phyloP scores from a whole-genome alignment of 2,888 invertebrate genomes.

The Adelphocoris suturalis region DNA sequence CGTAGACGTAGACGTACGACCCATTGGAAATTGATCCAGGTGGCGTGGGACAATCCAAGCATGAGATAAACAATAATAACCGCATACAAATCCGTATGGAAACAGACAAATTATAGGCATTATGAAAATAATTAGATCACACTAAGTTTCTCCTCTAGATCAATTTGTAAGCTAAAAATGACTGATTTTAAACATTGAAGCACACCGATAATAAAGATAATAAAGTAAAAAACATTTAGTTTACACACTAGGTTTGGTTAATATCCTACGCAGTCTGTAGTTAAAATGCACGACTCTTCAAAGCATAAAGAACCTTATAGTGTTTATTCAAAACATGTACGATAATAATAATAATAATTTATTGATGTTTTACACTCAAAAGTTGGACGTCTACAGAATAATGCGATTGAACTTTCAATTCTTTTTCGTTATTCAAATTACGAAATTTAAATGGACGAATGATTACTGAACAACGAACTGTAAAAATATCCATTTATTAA shows the following conservation, averaged over 20 bases:
- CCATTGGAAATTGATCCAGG: no score
- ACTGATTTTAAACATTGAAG: neutral
- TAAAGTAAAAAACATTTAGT: constrained; percentile 1
- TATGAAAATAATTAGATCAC: neutral
- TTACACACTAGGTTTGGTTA: neutral
- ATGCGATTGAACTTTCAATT: neutral
- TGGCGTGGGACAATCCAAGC: no score
- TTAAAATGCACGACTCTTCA: neutral
- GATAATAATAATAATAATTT: neutral
- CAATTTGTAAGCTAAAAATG: neutral
- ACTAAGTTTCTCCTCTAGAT: neutral
- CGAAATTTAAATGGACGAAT: neutral
- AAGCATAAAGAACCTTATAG: neutral
- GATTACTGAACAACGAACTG: no score
- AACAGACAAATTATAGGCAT: neutral
- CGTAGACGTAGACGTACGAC: no score
- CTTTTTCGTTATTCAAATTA: neutral
- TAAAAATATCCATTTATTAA: no score
- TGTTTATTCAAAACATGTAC: neutral
- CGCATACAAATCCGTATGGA: no score
- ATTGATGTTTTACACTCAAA: neutral
- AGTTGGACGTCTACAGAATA: neutral
- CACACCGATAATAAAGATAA: neutral
- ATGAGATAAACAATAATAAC: no score
- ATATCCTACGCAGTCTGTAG: constrained; percentile 22